Evolutionary conservation across 2,797 vertebrate genomes (phyloP).

Genomic region (Rhyacichthys aspro): DNA sequence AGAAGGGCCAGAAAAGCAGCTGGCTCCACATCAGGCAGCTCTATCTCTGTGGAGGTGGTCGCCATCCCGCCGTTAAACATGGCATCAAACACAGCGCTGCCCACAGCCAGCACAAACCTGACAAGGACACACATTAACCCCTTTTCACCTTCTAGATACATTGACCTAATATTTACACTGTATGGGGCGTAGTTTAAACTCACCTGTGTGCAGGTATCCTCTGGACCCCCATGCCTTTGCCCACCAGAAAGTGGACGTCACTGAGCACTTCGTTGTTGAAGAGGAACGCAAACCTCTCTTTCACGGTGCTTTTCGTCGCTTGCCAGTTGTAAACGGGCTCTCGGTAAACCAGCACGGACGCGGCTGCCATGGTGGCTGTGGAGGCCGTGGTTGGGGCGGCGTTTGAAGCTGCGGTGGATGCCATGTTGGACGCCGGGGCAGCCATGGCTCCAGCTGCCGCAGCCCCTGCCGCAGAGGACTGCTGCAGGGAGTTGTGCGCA

Average conservation of each 20-base stretch:
- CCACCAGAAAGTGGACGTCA: slow-evolving; percentile 96
- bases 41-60: slow-evolving; percentile 96
- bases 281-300: slow-evolving; percentile 83
- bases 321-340: slow-evolving; percentile 86
- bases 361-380: slow-evolving; percentile 75
- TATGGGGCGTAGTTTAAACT: neutral
- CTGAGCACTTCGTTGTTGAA: slow-evolving; percentile 98
- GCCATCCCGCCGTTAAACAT: slow-evolving; percentile 99
- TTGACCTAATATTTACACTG: slow-evolving; percentile 8
- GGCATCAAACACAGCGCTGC: slow-evolving; percentile 96
- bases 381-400: slow-evolving; percentile 59
- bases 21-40: slow-evolving; percentile 95
- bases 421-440: slow-evolving; percentile 80
- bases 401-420: slow-evolving; percentile 67
- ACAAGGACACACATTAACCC: neutral
- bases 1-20: slow-evolving; percentile 94
- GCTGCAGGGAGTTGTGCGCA: slow-evolving; percentile 80
- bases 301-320: slow-evolving; percentile 84
- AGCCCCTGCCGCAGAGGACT: slow-evolving; percentile 76
- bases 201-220: slow-evolving; percentile 96
- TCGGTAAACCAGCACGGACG: slow-evolving; percentile 81
- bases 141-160: neutral
- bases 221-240: slow-evolving; percentile 93
- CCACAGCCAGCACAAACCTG: slow-evolving; percentile 97
- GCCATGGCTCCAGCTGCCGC: slow-evolving; percentile 72